Evolutionary conservation across 2,113 vertebrate species (phyloP), one percentile per base, ranked within the genome.

Genomic region (Naja naja): DNA sequence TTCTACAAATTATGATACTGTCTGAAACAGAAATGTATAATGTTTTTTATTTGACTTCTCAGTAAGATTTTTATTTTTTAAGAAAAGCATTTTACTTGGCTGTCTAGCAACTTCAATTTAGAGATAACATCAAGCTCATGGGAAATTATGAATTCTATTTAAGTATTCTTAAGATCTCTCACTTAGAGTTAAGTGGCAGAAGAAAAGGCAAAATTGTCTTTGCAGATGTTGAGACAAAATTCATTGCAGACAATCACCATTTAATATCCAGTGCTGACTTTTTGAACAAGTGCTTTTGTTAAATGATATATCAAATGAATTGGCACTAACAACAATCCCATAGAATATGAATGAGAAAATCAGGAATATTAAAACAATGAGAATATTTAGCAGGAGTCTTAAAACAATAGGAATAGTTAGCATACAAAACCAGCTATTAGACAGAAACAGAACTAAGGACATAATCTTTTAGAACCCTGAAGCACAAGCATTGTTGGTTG

Each of bases 261-360:
- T 97, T 98, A 98, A 98, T 98, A 98, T 95, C 97, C 95, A 97
- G 95, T 7, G 94, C 96, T 96, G 97, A 98, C 97, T 98, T 98
- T 97, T 94, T 94, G 96, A 98, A 97, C 97, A 97, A 98, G 96
- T 97, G 97, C 97, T 98, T 98, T 97, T 96, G 95, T 96, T 97
- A 97, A 98, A 97, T 97, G 97, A 98, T 98, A 98, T 98, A 98
- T 98, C 97, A 97, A 97, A 97, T 96, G 97, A 98, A 96, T 96
- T 97, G 97, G 96, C 96, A 96, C 96, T 96, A 97, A 97, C 97
- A 98, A 97, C 97, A 97, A 98, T 97, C 96, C 96, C 95, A 96
- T 96, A 93, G 97, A 98, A 98, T 98, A 97, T 97, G 97, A 98
- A 98, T 97, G 97, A 98, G 97, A 96, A 97, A 97, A 97, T 96